These are phyloP conservation scores for Riptortus pedestris DNA, from an alignment of 1,140 invertebrate species.

Conservation along the genomic window DNA sequence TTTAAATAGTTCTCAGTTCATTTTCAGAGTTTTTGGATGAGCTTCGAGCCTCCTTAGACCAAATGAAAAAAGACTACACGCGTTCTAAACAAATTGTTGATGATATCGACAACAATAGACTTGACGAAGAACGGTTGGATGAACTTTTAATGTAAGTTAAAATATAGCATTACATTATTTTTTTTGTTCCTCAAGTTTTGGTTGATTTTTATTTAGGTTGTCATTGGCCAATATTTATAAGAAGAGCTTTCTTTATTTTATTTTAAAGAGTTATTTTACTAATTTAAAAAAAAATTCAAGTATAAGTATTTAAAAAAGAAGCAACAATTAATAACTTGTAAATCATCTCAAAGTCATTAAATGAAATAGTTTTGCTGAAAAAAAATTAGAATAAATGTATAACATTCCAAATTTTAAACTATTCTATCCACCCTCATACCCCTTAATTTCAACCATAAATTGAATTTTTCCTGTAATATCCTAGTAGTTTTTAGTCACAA, in stretches of 20 bases:
- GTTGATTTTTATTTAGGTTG: neutral
- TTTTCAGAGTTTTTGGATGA: neutral
- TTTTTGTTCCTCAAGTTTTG: neutral
- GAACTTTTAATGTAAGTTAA: neutral
- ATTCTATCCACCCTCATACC: too few species aligned
- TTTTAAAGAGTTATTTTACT: neutral
- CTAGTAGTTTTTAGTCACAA: too few species aligned
- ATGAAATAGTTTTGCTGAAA: too few species aligned
- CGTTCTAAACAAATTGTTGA: neutral
- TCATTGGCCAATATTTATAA: neutral
- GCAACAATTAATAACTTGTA: too few species aligned
- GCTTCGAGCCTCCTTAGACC: neutral
- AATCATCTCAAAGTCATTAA: too few species aligned
- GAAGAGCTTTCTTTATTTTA: neutral
- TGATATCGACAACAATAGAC: neutral
- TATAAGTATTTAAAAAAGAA: too few species aligned
- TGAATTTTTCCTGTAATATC: too few species aligned
- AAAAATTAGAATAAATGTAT: too few species aligned
- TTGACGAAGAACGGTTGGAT: neutral
- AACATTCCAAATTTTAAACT: too few species aligned
- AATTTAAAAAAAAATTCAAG: too few species aligned
- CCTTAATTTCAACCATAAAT: too few species aligned
- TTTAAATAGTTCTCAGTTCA: neutral
- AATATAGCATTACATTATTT: neutral
- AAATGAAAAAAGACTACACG: neutral